phyloP scores from a whole-genome alignment of 2,797 vertebrate genomes.

The Anguilla anguilla region DNA sequence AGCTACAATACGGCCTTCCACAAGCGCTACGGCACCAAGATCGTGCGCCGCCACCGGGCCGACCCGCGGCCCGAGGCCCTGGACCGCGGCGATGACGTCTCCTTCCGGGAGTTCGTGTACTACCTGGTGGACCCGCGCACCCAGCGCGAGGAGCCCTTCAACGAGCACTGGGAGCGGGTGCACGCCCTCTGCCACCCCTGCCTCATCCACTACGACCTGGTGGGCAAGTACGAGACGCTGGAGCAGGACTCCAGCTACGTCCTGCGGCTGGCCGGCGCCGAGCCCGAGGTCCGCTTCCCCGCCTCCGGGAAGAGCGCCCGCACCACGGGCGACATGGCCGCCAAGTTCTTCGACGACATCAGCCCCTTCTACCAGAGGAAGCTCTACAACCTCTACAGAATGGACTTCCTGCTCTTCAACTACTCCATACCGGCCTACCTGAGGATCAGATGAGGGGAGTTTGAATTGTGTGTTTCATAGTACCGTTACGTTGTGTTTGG shows the following conservation, averaged over 20 bases:
- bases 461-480: neutral
- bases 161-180: conserved; percentile 95
- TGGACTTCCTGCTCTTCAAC: conserved; percentile 97
- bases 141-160: conserved; percentile 84
- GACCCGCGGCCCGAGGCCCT: conserved; percentile 73
- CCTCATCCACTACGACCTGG: conserved; percentile 88
- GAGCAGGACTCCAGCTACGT: conserved; percentile 83
- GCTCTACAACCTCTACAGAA: conserved; percentile 90
- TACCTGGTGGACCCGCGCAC: conserved; percentile 91
- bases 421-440: conserved; percentile 90
- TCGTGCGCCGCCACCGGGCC: conserved; percentile 82
- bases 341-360: conserved; percentile 85
- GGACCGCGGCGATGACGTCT: conserved; percentile 82
- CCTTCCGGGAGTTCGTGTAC: conserved; percentile 89
- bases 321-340: conserved; percentile 79
- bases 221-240: conserved; percentile 95
- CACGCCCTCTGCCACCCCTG: conserved; percentile 95
- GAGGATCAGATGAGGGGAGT: conserved; percentile 69
- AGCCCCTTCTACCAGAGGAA: conserved; percentile 90
- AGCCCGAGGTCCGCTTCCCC: conserved; percentile 78
- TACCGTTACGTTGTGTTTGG: neutral
- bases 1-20: conserved; percentile 93
- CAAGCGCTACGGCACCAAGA: conserved; percentile 88
- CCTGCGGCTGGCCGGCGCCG: conserved; percentile 76
- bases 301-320: conserved; percentile 74